Percentiles rank a stretch among this genome's conserved stretches.
phyloP scores from a whole-genome alignment of 2,113 vertebrate species.

The Diphyllodes magnificus region DNA sequence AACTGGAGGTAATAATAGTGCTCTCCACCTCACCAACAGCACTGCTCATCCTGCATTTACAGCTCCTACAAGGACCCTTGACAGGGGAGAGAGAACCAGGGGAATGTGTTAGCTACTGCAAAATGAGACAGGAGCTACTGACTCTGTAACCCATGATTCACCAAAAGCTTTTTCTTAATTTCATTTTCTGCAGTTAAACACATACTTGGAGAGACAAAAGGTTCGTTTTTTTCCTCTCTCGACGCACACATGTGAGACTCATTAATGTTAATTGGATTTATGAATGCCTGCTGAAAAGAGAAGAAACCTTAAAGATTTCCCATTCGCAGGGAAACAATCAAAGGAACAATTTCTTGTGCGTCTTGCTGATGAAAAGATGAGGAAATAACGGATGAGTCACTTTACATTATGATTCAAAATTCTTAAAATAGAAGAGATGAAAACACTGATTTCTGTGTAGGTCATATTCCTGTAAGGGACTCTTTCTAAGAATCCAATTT shows the following conservation, averaged over 20 bases:
- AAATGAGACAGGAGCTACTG: background rate
- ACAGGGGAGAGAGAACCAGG: background rate
- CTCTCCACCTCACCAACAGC: background rate
- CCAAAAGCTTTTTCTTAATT: background rate
- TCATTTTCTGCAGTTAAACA: background rate
- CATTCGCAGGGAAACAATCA: conserved; percentile 18
- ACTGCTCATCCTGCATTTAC: background rate
- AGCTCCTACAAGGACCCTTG: background rate
- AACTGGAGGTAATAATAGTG: background rate
- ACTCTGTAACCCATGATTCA: background rate
- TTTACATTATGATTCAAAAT: conserved; percentile 36
- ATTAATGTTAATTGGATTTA: conserved; percentile 45
- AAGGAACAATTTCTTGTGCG: background rate
- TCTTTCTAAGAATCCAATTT: conserved; percentile 21
- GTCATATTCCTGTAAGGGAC: background rate
- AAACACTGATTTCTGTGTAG: background rate
- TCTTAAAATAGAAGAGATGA: conserved; percentile 40
- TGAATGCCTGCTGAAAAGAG: background rate
- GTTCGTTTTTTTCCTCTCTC: background rate
- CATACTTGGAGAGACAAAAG: background rate
- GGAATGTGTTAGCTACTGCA: background rate
- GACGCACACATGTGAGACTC: background rate
- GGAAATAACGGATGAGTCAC: conserved; percentile 50
- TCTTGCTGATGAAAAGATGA: conserved; percentile 15
- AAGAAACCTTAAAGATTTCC: background rate